Percentiles rank a stretch among this genome's conserved stretches.
Evolutionary conservation across 2,113 vertebrate species (phyloP).

Genomic region (Marmota monax): DNA sequence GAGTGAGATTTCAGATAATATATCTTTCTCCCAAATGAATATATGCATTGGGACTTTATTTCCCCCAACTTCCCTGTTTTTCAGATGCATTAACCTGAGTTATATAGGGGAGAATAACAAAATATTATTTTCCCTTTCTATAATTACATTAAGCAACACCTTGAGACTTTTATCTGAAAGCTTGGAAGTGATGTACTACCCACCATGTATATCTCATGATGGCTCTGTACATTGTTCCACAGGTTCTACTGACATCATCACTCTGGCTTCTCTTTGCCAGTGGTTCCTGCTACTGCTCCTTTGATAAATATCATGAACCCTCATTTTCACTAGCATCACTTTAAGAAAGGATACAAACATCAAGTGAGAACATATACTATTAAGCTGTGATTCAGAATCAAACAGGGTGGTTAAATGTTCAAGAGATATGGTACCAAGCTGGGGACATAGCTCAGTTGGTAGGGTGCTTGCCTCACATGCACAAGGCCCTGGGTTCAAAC

Average conservation of each 20-base stretch:
- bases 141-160: neutral
- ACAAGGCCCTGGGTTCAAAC: too few species aligned
- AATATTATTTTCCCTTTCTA: neutral
- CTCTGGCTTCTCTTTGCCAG: neutral
- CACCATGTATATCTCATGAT: neutral
- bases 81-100: neutral
- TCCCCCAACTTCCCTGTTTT: neutral
- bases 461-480: too few species aligned
- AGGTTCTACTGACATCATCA: neutral
- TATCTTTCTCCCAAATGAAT: neutral
- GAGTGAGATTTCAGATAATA: neutral
- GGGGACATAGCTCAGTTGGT: too few species aligned
- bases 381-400: neutral
- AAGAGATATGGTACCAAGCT: neutral
- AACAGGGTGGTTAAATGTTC: neutral
- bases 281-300: neutral
- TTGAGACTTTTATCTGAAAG: neutral
- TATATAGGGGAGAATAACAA: neutral
- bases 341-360: neutral
- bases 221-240: neutral
- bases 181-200: neutral
- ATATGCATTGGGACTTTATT: neutral
- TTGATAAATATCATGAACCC: neutral
- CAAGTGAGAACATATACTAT: neutral
- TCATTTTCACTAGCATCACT: neutral